These are phyloP conservation scores for Microchirus variegatus DNA, from an alignment of 2,797 vertebrate genomes.

Conservation along the genomic window DNA sequence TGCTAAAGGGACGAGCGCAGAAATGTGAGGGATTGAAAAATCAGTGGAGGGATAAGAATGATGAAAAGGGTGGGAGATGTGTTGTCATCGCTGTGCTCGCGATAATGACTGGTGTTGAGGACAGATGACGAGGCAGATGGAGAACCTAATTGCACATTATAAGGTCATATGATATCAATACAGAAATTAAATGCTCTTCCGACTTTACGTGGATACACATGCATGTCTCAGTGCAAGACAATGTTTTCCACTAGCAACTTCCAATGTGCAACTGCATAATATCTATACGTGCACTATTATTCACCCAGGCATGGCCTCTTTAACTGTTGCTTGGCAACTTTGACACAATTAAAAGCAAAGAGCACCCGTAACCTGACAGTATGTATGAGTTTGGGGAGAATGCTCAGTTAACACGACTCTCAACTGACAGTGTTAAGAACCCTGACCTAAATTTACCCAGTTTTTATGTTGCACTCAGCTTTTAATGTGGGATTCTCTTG, in stretches of 20 bases:
- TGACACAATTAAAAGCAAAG: slow-evolving; percentile 54
- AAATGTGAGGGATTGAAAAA: slow-evolving; percentile 27
- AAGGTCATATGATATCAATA: slow-evolving; percentile 40
- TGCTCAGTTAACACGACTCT: slow-evolving; percentile 42
- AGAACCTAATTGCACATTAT: slow-evolving; percentile 39
- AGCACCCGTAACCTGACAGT: slow-evolving; percentile 32
- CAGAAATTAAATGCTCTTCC: slow-evolving; percentile 22
- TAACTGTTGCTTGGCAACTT: slow-evolving; percentile 63
- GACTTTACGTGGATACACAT: background rate
- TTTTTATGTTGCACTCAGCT: slow-evolving; percentile 20
- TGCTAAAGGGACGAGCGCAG: background rate
- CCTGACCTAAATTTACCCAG: slow-evolving; percentile 46
- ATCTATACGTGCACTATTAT: slow-evolving; percentile 20
- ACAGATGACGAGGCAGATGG: slow-evolving; percentile 33
- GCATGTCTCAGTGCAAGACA: background rate
- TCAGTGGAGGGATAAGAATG: slow-evolving; percentile 23
- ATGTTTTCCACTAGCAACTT: slow-evolving; percentile 7
- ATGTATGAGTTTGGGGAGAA: slow-evolving; percentile 41
- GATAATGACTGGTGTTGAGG: slow-evolving; percentile 23
- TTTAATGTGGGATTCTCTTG: slow-evolving; percentile 38
- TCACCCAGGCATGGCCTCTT: slow-evolving; percentile 41
- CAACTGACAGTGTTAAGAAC: slow-evolving; percentile 51
- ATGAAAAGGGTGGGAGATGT: slow-evolving; percentile 14
- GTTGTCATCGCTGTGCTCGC: background rate
- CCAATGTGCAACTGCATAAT: slow-evolving; percentile 24